Percentiles rank a stretch among this genome's conserved stretches.
These are phyloP conservation scores for Chaunax sp. DNA, from an alignment of 2,797 vertebrate species.

Conservation along the genomic window DNA sequence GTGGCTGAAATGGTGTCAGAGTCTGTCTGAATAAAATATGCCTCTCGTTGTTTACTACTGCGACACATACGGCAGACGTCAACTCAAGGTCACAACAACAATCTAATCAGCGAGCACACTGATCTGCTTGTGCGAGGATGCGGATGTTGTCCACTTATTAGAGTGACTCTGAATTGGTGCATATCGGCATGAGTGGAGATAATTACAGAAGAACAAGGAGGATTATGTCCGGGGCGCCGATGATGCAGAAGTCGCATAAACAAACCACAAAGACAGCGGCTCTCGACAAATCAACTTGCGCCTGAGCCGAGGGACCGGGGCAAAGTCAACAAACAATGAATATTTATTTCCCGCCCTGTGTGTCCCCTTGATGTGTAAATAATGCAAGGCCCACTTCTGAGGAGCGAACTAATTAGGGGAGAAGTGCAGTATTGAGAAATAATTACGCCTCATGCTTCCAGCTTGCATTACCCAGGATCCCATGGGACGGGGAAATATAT, in stretches of 20 bases:
- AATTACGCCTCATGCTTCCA: constrained; percentile 76
- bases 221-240: constrained; percentile 48
- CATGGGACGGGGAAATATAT: constrained; percentile 61
- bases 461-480: constrained; percentile 70
- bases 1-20: constrained; percentile 50
- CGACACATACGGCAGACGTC: constrained; percentile 19
- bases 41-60: constrained; percentile 26
- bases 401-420: constrained; percentile 79
- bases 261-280: constrained; percentile 54
- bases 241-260: constrained; percentile 56
- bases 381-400: constrained; percentile 80
- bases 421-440: constrained; percentile 80
- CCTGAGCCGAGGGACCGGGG: constrained; percentile 65
- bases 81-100: constrained; percentile 41
- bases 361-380: constrained; percentile 86
- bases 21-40: constrained; percentile 37
- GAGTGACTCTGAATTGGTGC: constrained; percentile 40
- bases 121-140: constrained; percentile 16
- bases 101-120: constrained; percentile 31
- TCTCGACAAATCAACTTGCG: constrained; percentile 47
- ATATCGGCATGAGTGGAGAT: constrained; percentile 61
- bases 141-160: constrained; percentile 64
- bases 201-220: constrained; percentile 67
- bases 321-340: constrained; percentile 84
- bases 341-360: constrained; percentile 79